Percentiles rank a stretch among this genome's conserved stretches.
Conservation (phyloP, 2,888 invertebrate species). For the Trachelus troglodyta region DNA sequence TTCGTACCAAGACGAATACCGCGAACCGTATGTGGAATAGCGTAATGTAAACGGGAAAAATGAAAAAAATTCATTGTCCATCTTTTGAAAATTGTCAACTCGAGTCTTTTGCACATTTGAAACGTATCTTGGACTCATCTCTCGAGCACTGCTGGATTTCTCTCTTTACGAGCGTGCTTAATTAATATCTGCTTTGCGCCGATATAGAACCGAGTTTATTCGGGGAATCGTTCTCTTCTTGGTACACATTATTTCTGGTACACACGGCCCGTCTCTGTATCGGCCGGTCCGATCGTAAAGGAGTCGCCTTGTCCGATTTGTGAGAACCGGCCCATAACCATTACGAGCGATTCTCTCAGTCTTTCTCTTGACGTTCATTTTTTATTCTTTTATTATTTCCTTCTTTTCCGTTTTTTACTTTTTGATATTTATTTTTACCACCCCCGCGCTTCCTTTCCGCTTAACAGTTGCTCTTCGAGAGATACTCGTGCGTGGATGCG, state of each 20-base stretch:
- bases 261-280: conserved; percentile 23
- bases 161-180: conserved; percentile 23
- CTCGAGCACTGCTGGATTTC: background rate
- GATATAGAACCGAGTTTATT: conserved; percentile 27
- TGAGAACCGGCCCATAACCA: conserved; percentile 27
- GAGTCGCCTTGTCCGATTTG: conserved; percentile 44
- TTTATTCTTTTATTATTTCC: background rate
- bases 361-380: background rate
- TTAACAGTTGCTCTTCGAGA: background rate
- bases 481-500: background rate
- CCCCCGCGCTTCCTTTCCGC: background rate
- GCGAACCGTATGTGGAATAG: background rate
- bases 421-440: background rate
- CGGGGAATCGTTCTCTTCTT: conserved; percentile 44
- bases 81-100: background rate
- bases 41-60: background rate
- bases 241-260: conserved; percentile 49
- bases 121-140: background rate
- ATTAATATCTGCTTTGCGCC: conserved; percentile 38
- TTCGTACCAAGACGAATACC: background rate
- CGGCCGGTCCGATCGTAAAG: conserved; percentile 36
- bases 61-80: background rate
- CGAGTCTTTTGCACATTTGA: background rate
- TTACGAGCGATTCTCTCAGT: background rate
- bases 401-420: background rate